Percentiles rank a stretch among this genome's conserved stretches.
These are phyloP conservation scores for Episyrphus balteatus DNA, from an alignment of 1,140 invertebrate species.

Conservation along the genomic window DNA sequence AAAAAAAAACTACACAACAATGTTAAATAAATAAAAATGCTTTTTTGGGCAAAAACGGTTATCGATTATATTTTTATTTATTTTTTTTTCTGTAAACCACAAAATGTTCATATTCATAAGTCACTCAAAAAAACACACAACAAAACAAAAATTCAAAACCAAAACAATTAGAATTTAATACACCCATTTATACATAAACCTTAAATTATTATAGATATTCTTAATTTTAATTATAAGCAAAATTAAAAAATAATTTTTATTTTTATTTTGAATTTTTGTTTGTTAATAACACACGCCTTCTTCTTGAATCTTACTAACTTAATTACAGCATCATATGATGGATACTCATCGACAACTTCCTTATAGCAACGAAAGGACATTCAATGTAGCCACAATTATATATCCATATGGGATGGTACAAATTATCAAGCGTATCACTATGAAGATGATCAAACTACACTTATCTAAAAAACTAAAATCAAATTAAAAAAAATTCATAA, in stretches of 20 bases:
- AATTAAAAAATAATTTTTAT: not conserved
- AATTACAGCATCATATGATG: constrained; percentile 45
- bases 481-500: not conserved
- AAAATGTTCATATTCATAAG: too few species aligned
- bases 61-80: too few species aligned
- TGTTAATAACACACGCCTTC: constrained; percentile 2
- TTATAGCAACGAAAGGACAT: constrained; percentile 36
- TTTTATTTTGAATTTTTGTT: constrained; percentile 8
- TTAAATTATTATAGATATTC: too few species aligned
- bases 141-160: too few species aligned
- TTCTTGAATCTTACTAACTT: constrained; percentile 7
- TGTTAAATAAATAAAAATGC: constrained; percentile 4
- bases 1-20: not conserved
- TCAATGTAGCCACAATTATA: constrained; percentile 12
- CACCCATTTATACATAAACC: too few species aligned
- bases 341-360: constrained; percentile 49
- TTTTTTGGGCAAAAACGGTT: constrained; percentile 1
- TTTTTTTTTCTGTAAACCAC: too few species aligned
- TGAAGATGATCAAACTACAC: not conserved
- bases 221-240: too few species aligned
- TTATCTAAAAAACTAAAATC: not conserved
- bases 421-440: constrained; percentile 4
- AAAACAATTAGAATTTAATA: too few species aligned
- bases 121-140: too few species aligned
- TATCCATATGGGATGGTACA: constrained; percentile 37